Conservation (phyloP, 1,140 invertebrate species). For the Atta texana region DNA sequence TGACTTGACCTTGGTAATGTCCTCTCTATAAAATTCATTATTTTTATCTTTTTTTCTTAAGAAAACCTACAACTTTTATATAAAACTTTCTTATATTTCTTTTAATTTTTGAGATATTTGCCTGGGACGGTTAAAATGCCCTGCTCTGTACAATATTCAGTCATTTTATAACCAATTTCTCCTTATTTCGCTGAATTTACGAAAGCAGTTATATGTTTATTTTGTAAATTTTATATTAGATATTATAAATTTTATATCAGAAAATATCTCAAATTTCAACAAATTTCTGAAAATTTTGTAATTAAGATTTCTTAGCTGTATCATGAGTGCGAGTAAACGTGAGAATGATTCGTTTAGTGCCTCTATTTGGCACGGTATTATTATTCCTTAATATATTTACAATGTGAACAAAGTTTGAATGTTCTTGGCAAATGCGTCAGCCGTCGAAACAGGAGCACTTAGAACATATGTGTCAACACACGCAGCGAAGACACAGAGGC, state of each 20-base stretch:
- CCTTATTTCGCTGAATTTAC: not conserved
- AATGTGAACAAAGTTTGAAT: constrained; percentile 23
- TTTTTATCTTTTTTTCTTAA: too few species aligned
- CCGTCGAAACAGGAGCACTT: constrained; percentile 55
- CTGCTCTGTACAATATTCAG: not conserved
- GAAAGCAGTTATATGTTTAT: not conserved
- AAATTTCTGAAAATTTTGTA: not conserved
- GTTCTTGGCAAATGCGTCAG: constrained; percentile 32
- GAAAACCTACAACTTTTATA: too few species aligned
- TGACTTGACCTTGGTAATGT: too few species aligned
- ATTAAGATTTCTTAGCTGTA: not conserved
- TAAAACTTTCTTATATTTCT: too few species aligned
- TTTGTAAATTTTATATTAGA: not conserved
- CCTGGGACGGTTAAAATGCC: too few species aligned
- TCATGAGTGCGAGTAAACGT: not conserved
- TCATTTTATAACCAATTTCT: not conserved
- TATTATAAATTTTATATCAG: not conserved
- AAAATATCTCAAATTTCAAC: too few species aligned
- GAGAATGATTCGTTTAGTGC: not conserved
- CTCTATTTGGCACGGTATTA: not conserved
- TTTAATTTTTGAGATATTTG: too few species aligned
- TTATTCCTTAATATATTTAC: not conserved
- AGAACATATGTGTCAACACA: constrained; percentile 42
- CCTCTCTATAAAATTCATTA: too few species aligned
- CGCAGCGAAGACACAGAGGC: constrained; percentile 42